These are phyloP conservation scores for Ophion obscuratus DNA, from an alignment of 2,888 invertebrate species.

Conservation along the genomic window DNA sequence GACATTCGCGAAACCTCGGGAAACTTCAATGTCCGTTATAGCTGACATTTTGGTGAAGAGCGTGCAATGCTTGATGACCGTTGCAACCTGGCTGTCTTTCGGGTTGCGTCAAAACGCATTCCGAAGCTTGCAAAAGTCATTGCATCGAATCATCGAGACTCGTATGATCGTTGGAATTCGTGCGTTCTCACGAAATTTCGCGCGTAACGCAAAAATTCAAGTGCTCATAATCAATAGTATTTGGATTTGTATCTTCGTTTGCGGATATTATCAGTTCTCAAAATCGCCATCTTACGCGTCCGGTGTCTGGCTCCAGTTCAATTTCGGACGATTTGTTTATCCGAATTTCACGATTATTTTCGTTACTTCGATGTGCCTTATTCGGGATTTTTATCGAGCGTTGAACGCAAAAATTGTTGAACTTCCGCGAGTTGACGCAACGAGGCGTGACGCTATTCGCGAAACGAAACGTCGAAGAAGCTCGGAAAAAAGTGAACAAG, in stretches of 20 bases:
- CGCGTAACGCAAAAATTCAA: slow-evolving; percentile 2
- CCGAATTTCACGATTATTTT: slow-evolving; percentile 52
- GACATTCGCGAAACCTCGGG: background rate
- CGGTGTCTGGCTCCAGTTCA: slow-evolving; percentile 37
- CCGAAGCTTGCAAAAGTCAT: slow-evolving; percentile 38
- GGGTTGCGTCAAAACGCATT: slow-evolving; percentile 57
- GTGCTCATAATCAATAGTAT: background rate
- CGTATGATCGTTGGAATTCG: slow-evolving; percentile 19
- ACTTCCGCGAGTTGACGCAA: slow-evolving; percentile 2
- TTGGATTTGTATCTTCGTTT: background rate
- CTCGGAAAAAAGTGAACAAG: slow-evolving; percentile 23
- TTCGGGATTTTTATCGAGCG: slow-evolving; percentile 40
- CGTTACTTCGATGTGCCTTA: slow-evolving; percentile 29
- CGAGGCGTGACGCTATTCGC: background rate
- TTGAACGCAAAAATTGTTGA: slow-evolving; percentile 44
- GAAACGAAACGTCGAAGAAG: background rate
- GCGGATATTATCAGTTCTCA: slow-evolving; percentile 30
- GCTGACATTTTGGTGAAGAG: slow-evolving; percentile 27
- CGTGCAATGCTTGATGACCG: slow-evolving; percentile 14
- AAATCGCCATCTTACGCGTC: background rate
- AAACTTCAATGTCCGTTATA: slow-evolving; percentile 32
- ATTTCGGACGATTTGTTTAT: slow-evolving; percentile 51
- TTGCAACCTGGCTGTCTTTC: slow-evolving; percentile 42
- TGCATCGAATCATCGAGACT: slow-evolving; percentile 20
- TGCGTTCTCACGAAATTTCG: background rate